Evolutionary conservation across 92 coral and sea anemone genomes (phyloP), one percentile per base, ranked within the genome.

Genomic region (Phenganax subtilis): DNA sequence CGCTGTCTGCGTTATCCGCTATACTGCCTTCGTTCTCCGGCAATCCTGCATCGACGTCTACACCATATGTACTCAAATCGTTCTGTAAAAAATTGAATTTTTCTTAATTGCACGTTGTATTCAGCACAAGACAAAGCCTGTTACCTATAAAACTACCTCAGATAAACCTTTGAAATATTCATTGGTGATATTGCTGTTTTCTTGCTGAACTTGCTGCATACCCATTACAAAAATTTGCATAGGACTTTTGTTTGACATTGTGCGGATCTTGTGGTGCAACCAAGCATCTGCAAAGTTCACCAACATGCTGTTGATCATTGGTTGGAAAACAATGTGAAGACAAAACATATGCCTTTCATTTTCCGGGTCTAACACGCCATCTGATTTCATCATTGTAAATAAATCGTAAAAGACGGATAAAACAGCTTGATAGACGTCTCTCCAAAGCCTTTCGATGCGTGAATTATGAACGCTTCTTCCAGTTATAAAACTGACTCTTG

Each of bases 201-300:
- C 89, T 1, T 57, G 16, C 7, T 81, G 86, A 55, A 89, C 75
- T 87, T 89, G 86, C 55, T 89, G 90, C 92, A 89, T 89, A 20
- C 89, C 89, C 92, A 87, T 77, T 16, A 87, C 84, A 54, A 87
- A 89, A 9, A 87, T 84, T 63, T 87, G 92, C 9, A 85, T 28
- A 12, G 87, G 83, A 29, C 81, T 76, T 64, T 84, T 84, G 60
- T 84, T 84, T 31, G 82, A 53, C 6, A 89, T 85, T 0, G 92
- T 89, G 28, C 92, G 57, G 0, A 89, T 66, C 67, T 89, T 86
- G 60, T 81, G 89, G 44, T 89, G 79, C 12, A 63, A 55, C 89
- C 89, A 86, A 47, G 87, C 68, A 8, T 47, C 60, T 15, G 76
- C 63, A 37, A 86, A 86, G 31, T 57, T 86, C 6, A 53, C 68